A percentile compares a stretch with the other conserved stretches of the same genome.
Evolutionary conservation across 2,113 vertebrate genomes (phyloP).

Genomic region (Notechis scutatus): DNA sequence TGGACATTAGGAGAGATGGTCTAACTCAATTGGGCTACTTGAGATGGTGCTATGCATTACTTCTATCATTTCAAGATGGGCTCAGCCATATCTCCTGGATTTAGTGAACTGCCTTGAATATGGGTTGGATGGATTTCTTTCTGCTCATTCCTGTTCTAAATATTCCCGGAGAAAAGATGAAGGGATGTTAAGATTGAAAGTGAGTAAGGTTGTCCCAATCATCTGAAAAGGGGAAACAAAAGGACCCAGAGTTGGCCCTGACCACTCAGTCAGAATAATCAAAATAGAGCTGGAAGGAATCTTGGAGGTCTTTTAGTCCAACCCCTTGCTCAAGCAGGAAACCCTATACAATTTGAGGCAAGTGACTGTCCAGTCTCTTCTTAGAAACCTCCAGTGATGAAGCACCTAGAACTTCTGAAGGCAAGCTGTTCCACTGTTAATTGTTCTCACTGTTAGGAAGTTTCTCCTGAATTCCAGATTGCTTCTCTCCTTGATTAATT

Average conservation of each 20-base stretch:
- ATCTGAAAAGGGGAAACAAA: background rate
- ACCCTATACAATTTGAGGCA: background rate
- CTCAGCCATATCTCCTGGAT: background rate
- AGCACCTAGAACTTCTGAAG: background rate
- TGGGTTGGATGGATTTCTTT: background rate
- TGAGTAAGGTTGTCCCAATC: background rate
- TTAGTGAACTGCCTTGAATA: background rate
- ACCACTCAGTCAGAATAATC: background rate
- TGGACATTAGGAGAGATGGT: background rate
- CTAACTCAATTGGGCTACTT: background rate
- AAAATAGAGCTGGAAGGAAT: background rate
- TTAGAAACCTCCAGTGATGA: background rate
- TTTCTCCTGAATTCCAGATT: background rate
- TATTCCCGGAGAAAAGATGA: background rate
- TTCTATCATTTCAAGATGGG: background rate
- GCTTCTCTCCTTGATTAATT: background rate
- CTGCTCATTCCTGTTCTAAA: background rate
- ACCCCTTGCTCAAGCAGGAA: background rate
- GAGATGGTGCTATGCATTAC: background rate
- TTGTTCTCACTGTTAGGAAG: background rate
- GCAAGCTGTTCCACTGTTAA: background rate
- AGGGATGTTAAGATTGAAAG: background rate
- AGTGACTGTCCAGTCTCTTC: background rate
- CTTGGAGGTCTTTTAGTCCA: background rate
- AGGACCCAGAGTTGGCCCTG: background rate